Percentiles rank a stretch among this genome's conserved stretches.
Evolutionary conservation across 2,113 vertebrate species (phyloP).

Genomic region (Stegastes partitus): DNA sequence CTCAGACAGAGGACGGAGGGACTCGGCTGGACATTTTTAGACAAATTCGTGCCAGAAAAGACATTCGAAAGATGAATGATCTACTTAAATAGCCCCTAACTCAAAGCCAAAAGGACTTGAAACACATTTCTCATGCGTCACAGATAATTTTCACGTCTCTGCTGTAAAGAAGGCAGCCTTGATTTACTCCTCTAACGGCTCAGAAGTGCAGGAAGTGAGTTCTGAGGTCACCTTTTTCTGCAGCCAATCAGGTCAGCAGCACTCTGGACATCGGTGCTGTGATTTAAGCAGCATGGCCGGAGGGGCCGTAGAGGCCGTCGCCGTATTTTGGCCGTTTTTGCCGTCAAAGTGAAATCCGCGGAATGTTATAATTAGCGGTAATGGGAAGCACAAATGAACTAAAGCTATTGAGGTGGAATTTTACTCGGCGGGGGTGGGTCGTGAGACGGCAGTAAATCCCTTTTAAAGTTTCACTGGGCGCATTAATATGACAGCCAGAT

Average conservation of each 20-base stretch:
- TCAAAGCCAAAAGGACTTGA: background rate
- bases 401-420: slow-evolving; percentile 65
- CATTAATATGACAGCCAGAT: slow-evolving; percentile 73
- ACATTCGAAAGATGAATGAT: slow-evolving; percentile 9
- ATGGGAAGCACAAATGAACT: slow-evolving; percentile 64
- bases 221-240: background rate
- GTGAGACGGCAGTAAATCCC: slow-evolving; percentile 65
- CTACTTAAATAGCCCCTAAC: slow-evolving; percentile 1
- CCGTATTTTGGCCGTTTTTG: slow-evolving; percentile 45
- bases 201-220: slow-evolving; percentile 42
- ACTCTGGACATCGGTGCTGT: slow-evolving; percentile 13
- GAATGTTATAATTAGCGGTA: slow-evolving; percentile 79
- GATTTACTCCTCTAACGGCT: slow-evolving; percentile 1
- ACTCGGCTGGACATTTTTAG: slow-evolving; percentile 2
- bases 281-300: slow-evolving; percentile 44
- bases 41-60: slow-evolving; percentile 9
- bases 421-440: slow-evolving; percentile 58
- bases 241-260: slow-evolving; percentile 37
- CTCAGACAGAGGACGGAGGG: background rate
- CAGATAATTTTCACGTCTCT: background rate
- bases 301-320: slow-evolving; percentile 45
- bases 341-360: slow-evolving; percentile 56
- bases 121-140: slow-evolving; percentile 1
- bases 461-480: slow-evolving; percentile 74
- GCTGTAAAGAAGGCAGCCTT: background rate